Percentiles rank a stretch among this genome's conserved stretches.
These are phyloP conservation scores for Neogobius melanostomus DNA, from an alignment of 2,113 vertebrate species.

Conservation along the genomic window DNA sequence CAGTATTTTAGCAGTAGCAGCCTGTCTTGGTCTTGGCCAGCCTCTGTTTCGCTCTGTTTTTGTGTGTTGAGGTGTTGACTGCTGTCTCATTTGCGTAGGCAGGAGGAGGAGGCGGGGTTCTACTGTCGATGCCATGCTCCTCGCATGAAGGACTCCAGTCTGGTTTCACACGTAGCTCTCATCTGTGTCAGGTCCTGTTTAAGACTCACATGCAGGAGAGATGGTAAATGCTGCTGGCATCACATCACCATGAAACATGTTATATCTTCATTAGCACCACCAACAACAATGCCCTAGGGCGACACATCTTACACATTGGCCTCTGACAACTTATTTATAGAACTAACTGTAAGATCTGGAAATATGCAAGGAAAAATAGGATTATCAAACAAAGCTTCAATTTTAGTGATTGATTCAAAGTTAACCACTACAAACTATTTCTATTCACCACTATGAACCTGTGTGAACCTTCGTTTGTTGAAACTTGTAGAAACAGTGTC, in stretches of 20 bases:
- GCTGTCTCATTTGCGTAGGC: conserved; percentile 48
- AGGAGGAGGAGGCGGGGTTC: conserved; percentile 24
- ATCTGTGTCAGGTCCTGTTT: conserved; percentile 57
- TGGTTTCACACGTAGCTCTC: conserved; percentile 60
- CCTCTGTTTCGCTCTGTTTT: conserved; percentile 26
- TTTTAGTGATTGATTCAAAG: too few relatives aligned
- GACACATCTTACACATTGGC: conserved; percentile 22
- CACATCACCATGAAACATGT: conserved; percentile 40
- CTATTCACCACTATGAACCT: too few relatives aligned
- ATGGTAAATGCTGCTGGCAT: conserved; percentile 39
- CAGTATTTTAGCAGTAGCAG: not conserved
- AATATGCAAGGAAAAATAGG: not conserved
- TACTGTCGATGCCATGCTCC: conserved; percentile 53
- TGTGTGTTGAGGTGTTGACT: conserved; percentile 34
- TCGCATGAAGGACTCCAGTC: conserved; percentile 56
- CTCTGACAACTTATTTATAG: not conserved
- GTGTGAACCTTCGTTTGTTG: too few relatives aligned
- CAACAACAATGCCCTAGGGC: conserved; percentile 7
- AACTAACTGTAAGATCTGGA: not conserved
- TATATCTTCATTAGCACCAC: conserved; percentile 20
- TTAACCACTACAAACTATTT: too few relatives aligned
- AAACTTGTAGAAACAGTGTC: too few relatives aligned
- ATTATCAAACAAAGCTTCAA: too few relatives aligned
- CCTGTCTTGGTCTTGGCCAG: not conserved
- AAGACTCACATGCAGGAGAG: conserved; percentile 41